Evolutionary conservation across 2,113 vertebrate genomes (phyloP).

Genomic region (Gallinago media): DNA sequence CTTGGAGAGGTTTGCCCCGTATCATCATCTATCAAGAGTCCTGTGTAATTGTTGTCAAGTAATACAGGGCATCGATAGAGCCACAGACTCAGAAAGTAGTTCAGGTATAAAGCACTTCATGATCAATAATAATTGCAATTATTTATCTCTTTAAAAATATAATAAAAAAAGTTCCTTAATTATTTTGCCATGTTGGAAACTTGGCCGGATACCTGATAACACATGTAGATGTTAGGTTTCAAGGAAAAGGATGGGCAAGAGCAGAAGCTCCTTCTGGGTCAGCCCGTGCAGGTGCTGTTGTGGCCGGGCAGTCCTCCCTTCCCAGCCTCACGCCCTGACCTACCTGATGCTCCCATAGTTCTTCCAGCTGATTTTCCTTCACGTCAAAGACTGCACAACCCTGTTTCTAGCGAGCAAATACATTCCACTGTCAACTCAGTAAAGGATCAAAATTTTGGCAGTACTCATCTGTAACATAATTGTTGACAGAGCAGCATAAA

Average conservation of each 20-base stretch:
- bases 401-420: neutral
- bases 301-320: neutral
- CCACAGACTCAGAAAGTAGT: neutral
- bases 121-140: neutral
- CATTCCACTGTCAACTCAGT: neutral
- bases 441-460: neutral
- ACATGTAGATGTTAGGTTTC: fast-evolving
- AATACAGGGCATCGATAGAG: neutral
- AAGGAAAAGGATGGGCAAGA: neutral
- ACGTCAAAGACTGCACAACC: neutral
- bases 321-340: neutral
- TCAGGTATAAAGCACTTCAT: neutral
- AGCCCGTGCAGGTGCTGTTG: neutral
- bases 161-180: neutral
- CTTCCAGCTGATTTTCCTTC: neutral
- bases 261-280: neutral
- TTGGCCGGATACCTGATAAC: neutral
- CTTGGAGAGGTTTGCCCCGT: neutral
- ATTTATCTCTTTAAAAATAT: neutral
- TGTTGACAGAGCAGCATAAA: neutral
- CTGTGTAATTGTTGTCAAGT: neutral
- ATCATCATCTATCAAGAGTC: neutral
- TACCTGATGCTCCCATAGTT: neutral
- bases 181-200: neutral
- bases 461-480: neutral